phyloP scores from a whole-genome alignment of 2,113 vertebrate species.

The Malaclemys terrapin region DNA sequence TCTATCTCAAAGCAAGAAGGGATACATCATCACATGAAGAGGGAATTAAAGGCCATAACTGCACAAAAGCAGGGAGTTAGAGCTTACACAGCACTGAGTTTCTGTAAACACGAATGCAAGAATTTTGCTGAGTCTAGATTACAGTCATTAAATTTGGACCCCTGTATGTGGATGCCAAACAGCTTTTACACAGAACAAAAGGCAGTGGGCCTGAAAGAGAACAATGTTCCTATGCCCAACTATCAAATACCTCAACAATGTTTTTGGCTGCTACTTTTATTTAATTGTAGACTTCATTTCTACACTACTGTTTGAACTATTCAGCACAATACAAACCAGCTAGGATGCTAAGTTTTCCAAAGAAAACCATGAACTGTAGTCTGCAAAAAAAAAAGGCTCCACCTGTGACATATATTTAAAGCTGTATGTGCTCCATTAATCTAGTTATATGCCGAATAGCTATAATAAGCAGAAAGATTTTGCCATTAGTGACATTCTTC shows the following conservation, averaged over 20 bases:
- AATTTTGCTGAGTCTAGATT: constrained; percentile 65
- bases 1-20: constrained; percentile 11
- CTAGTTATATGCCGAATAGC: neutral
- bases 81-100: constrained; percentile 42
- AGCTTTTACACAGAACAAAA: constrained; percentile 56
- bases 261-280: constrained; percentile 31
- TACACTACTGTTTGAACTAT: constrained; percentile 52
- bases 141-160: constrained; percentile 58
- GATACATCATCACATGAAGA: constrained; percentile 4
- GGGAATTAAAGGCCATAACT: constrained; percentile 42
- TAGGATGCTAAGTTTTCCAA: constrained; percentile 12
- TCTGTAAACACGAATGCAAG: constrained; percentile 52
- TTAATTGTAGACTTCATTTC: constrained; percentile 61
- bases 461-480: neutral
- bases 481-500: neutral
- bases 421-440: neutral
- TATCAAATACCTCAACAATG: constrained; percentile 55
- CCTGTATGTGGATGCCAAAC: constrained; percentile 57
- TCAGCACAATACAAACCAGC: constrained; percentile 25
- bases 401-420: neutral
- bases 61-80: constrained; percentile 25
- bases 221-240: constrained; percentile 26
- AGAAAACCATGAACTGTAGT: neutral
- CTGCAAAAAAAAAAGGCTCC: neutral
- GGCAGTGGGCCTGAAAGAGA: constrained; percentile 1